Conservation (phyloP, 2,888 invertebrate species). For the Ametastegia equiseti region DNA sequence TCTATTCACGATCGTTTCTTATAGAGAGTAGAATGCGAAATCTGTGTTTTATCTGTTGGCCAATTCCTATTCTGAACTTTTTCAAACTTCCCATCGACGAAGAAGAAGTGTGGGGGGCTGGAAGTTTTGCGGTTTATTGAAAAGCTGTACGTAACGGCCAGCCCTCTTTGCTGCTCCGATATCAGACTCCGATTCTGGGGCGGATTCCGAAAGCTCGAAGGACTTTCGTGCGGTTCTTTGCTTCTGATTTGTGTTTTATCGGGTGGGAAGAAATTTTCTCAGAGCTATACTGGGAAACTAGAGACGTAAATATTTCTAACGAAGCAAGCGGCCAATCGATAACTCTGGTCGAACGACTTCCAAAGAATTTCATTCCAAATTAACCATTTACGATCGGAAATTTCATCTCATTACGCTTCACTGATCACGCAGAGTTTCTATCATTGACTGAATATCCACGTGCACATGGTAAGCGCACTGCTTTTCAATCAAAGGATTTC, state of each 20-base stretch:
- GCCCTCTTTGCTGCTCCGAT: slow-evolving; percentile 14
- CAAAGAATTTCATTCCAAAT: not conserved
- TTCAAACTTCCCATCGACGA: slow-evolving; percentile 50
- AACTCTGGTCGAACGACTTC: not conserved
- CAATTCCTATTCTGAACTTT: slow-evolving; percentile 60
- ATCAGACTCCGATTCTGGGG: slow-evolving; percentile 10
- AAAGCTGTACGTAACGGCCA: slow-evolving; percentile 58
- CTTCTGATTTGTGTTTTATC: slow-evolving; percentile 39
- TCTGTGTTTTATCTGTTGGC: slow-evolving; percentile 64
- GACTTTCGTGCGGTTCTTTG: slow-evolving; percentile 15
- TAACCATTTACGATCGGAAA: not conserved
- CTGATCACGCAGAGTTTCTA: no score
- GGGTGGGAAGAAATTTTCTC: not conserved
- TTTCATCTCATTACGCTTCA: not conserved
- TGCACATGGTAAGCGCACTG: no score
- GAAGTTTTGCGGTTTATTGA: slow-evolving; percentile 70
- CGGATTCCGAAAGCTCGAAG: slow-evolving; percentile 21
- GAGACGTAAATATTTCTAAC: not conserved
- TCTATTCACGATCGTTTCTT: no score
- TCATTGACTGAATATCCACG: no score
- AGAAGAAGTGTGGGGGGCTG: slow-evolving; percentile 65
- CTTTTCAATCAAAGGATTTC: no score
- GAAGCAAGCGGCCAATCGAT: not conserved
- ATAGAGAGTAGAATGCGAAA: slow-evolving; percentile 61
- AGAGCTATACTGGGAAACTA: not conserved